Conservation (phyloP, 1,140 invertebrate species). For the Bombus affinis region DNA sequence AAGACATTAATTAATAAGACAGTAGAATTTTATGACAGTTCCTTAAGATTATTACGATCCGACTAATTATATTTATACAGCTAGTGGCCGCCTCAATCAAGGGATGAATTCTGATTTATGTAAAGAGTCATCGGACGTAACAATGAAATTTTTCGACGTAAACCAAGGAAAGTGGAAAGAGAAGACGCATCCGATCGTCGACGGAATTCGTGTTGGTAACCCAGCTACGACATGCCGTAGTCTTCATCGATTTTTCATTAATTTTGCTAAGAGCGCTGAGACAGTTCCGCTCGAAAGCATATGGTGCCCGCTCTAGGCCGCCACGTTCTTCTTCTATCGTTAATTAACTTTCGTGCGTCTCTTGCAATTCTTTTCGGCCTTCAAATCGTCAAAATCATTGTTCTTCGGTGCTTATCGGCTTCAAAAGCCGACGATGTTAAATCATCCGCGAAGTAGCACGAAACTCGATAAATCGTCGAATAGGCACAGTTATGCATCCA, state of each 20-base stretch:
- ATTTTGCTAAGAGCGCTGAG: conserved; percentile 7
- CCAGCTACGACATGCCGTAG: background rate
- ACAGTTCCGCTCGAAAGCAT: background rate
- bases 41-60: no score
- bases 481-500: background rate
- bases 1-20: no score
- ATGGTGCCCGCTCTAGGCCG: background rate
- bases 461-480: background rate
- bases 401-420: background rate
- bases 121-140: no score
- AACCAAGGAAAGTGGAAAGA: no score
- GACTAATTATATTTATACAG: no score
- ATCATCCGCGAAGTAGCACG: background rate
- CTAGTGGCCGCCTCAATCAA: no score
- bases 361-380: background rate
- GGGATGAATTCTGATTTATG: no score
- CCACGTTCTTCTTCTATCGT: conserved; percentile 5
- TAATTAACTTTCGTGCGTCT: conserved; percentile 10
- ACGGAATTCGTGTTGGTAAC: background rate
- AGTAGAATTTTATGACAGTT: no score
- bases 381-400: background rate
- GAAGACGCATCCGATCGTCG: background rate
- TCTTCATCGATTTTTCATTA: conserved; percentile 32
- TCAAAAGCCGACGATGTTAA: background rate
- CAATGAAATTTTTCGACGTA: background rate